Conservation (phyloP, 2,888 invertebrate species). For the Callinectes sapidus region DNA sequence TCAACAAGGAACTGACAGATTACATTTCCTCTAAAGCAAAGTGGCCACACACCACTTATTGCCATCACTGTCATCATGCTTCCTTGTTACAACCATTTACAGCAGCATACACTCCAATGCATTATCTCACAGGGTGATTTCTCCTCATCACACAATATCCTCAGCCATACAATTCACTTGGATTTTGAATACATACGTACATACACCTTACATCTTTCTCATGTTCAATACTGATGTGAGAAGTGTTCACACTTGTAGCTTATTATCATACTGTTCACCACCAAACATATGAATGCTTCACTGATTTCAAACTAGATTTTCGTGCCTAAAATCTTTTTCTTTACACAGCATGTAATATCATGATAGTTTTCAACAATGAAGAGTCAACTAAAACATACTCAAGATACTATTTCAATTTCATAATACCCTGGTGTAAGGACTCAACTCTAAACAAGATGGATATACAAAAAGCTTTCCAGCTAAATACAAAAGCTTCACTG, state of each 20-base stretch:
- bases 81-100: background rate
- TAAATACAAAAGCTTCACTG: background rate
- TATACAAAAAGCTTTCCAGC: background rate
- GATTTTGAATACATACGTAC: background rate
- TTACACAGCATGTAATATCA: background rate
- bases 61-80: background rate
- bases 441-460: background rate
- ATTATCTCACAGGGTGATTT: background rate
- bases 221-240: background rate
- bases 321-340: background rate
- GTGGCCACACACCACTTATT: background rate
- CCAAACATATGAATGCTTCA: conserved; percentile 2
- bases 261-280: background rate
- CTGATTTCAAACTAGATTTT: background rate
- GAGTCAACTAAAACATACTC: background rate
- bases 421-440: background rate
- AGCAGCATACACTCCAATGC: background rate
- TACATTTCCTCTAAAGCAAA: conserved; percentile 1
- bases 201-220: background rate
- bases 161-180: background rate
- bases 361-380: background rate
- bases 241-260: background rate
- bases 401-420: background rate
- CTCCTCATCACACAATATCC: background rate
- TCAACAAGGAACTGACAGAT: background rate